Percentiles rank a stretch among this genome's conserved stretches.
phyloP scores from a whole-genome alignment of 2,113 vertebrate species.

The Ciconia boyciana region DNA sequence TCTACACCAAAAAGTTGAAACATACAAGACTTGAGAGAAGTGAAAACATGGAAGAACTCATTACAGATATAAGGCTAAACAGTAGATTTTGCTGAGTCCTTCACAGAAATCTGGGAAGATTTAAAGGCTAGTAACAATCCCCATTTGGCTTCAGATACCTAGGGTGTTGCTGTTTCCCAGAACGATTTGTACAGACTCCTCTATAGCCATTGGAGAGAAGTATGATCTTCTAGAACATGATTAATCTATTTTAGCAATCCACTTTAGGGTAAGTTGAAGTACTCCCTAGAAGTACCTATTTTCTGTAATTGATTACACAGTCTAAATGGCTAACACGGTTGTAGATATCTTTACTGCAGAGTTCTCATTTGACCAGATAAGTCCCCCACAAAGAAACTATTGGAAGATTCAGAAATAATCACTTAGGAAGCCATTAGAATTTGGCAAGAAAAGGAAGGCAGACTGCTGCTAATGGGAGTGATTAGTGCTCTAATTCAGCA shows the following conservation, averaged over 20 bases:
- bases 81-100: not conserved
- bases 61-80: not conserved
- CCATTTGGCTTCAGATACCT: not conserved
- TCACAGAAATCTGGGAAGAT: not conserved
- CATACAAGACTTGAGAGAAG: not conserved
- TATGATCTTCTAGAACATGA: not conserved
- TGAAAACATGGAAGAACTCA: not conserved
- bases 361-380: not conserved
- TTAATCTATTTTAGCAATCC: not conserved
- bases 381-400: not conserved
- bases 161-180: not conserved
- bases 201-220: not conserved
- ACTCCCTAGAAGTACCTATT: not conserved
- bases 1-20: not conserved
- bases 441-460: slow-evolving; percentile 24
- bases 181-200: not conserved
- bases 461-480: not conserved
- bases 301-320: not conserved
- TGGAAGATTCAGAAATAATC: slow-evolving; percentile 12
- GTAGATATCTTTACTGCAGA: not conserved
- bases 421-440: slow-evolving; percentile 14
- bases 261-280: not conserved
- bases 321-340: not conserved
- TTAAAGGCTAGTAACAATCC: not conserved
- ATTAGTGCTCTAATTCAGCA: not conserved